These are phyloP conservation scores for Calameuta pallipes DNA, from an alignment of 2,888 invertebrate genomes.

Conservation along the genomic window DNA sequence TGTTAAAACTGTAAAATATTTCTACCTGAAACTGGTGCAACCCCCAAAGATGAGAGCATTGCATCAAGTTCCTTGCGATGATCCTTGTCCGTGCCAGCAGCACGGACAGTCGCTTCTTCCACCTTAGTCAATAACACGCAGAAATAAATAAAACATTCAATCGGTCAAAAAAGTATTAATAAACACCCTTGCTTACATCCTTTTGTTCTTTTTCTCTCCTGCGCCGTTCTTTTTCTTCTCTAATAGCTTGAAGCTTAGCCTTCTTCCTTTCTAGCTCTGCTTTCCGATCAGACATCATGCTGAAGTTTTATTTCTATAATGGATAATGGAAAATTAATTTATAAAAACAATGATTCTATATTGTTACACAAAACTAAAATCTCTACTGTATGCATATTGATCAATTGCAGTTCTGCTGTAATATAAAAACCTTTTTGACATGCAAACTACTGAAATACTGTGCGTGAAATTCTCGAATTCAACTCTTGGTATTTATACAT, in stretches of 20 bases:
- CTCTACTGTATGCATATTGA: not conserved
- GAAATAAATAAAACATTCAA: constrained; percentile 3
- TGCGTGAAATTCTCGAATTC: not conserved
- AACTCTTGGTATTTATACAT: not conserved
- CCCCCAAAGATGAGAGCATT: constrained; percentile 86
- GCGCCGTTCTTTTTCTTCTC: constrained; percentile 90
- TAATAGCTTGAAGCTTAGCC: constrained; percentile 88
- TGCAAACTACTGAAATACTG: not conserved
- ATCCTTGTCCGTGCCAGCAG: constrained; percentile 66
- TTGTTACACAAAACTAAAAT: not conserved
- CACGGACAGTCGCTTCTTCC: constrained; percentile 66
- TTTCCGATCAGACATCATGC: constrained; percentile 85
- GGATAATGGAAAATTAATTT: not conserved
- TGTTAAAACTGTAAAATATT: not conserved
- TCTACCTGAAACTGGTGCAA: constrained; percentile 82
- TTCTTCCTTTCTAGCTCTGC: constrained; percentile 94
- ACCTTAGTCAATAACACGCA: constrained; percentile 50
- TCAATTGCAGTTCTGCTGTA: not conserved
- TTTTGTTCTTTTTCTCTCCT: constrained; percentile 88
- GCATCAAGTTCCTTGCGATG: constrained; percentile 82
- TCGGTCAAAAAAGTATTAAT: not conserved
- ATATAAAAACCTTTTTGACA: not conserved
- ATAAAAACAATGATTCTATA: not conserved
- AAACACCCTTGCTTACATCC: constrained; percentile 73
- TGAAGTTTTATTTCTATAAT: constrained; percentile 25